A percentile compares a stretch with the other conserved stretches of the same genome.
Conservation (phyloP, 2,113 vertebrate genomes). For the Colistium nudipinnis region DNA sequence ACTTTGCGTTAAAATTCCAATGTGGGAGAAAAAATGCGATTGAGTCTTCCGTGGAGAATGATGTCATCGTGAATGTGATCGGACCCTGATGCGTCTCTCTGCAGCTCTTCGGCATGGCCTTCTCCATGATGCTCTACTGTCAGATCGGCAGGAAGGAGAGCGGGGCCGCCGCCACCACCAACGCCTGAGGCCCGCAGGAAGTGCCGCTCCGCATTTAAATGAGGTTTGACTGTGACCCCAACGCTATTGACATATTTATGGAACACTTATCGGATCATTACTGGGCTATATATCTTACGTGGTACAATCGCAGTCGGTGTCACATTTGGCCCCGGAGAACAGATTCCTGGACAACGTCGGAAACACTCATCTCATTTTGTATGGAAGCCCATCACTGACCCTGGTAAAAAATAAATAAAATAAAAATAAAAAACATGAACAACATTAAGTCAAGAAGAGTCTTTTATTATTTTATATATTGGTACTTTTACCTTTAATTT, state of each 20-base stretch:
- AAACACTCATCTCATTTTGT: not conserved
- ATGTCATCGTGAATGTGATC: too few species aligned
- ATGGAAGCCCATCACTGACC: not conserved
- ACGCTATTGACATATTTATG: too few species aligned
- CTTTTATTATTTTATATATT: too few species aligned
- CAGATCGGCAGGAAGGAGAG: constrained; percentile 64
- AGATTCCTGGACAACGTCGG: not conserved
- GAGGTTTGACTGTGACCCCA: too few species aligned
- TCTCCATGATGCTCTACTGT: constrained; percentile 76
- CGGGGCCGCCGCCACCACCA: not conserved
- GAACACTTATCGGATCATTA: not conserved
- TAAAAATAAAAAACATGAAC: not conserved
- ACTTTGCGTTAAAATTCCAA: too few species aligned
- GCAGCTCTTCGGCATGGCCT: constrained; percentile 77
- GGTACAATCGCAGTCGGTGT: not conserved
- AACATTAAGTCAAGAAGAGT: not conserved
- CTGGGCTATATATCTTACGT: not conserved
- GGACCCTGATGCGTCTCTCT: too few species aligned
- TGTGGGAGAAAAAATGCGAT: too few species aligned
- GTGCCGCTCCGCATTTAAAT: too few species aligned
- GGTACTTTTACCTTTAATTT: too few species aligned
- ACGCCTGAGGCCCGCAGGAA: constrained; percentile 48
- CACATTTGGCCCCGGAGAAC: not conserved
- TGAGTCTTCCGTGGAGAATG: too few species aligned
- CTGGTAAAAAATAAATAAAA: too few species aligned